Evolutionary conservation across 2,797 vertebrate genomes (phyloP).

Genomic region (Masticophis lateralis): DNA sequence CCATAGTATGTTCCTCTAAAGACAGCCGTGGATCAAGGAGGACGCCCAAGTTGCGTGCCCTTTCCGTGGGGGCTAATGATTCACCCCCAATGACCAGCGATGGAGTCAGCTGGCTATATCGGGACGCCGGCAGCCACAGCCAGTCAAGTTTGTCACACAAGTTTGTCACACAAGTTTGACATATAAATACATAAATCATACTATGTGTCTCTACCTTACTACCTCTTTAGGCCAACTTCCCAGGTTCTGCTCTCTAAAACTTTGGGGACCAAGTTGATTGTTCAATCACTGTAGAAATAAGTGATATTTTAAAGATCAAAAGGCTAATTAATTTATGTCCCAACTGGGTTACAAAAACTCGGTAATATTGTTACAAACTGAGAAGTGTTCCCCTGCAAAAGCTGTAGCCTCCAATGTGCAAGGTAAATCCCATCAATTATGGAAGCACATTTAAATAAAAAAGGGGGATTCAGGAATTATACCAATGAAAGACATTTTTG

Average conservation of each 20-base stretch:
- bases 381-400: neutral
- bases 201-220: neutral
- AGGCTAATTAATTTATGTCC: constrained; percentile 6
- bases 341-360: neutral
- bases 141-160: too few species aligned
- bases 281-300: neutral
- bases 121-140: too few species aligned
- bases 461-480: neutral
- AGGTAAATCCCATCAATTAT: neutral
- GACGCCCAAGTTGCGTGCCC: too few species aligned
- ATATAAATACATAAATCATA: neutral
- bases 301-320: neutral
- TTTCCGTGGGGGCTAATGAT: too few species aligned
- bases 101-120: too few species aligned
- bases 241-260: neutral
- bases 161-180: neutral
- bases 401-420: neutral
- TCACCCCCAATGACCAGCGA: too few species aligned
- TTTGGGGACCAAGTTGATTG: neutral
- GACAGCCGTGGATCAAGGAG: too few species aligned
- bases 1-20: too few species aligned
- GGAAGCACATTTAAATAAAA: constrained; percentile 11
- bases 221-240: neutral
- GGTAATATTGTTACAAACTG: neutral
- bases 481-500: neutral